Evolutionary conservation across 2,797 vertebrate genomes (phyloP).

Genomic region (Aldrovandia affinis): DNA sequence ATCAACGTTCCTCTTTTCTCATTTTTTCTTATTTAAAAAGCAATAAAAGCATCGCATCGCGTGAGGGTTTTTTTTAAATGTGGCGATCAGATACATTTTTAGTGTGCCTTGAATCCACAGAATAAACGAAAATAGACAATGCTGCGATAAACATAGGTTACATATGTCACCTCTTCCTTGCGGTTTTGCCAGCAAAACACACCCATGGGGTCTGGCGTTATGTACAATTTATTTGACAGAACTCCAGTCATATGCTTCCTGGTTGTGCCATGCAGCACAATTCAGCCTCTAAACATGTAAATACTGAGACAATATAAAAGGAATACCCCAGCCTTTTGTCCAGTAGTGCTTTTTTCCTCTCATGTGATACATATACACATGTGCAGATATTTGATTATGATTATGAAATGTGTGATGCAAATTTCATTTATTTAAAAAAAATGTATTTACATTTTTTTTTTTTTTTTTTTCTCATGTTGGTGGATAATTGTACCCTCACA

Average conservation of each 20-base stretch:
- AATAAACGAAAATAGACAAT: background rate
- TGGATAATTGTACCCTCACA: too few relatives aligned
- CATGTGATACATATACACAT: background rate
- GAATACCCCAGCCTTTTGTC: background rate
- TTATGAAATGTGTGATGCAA: background rate
- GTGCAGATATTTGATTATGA: too few relatives aligned
- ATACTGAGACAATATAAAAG: background rate
- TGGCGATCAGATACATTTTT: slow-evolving; percentile 12
- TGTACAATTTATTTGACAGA: background rate
- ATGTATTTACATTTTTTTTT: too few relatives aligned
- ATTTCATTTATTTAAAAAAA: too few relatives aligned
- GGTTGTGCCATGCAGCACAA: background rate
- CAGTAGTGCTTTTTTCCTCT: too few relatives aligned
- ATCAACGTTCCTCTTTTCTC: background rate
- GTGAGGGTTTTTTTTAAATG: background rate
- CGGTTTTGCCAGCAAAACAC: background rate
- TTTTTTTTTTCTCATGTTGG: too few relatives aligned
- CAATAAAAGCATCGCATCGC: background rate
- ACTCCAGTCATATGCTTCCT: background rate
- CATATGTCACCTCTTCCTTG: background rate
- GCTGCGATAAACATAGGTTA: background rate
- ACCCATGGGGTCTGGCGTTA: background rate
- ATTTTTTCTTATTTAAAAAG: slow-evolving; percentile 26
- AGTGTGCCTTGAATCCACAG: background rate
- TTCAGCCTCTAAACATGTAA: background rate